Evolutionary conservation across 1,140 invertebrate species (phyloP), one percentile per base, ranked within the genome.

Genomic region (Metaphire vulgaris): DNA sequence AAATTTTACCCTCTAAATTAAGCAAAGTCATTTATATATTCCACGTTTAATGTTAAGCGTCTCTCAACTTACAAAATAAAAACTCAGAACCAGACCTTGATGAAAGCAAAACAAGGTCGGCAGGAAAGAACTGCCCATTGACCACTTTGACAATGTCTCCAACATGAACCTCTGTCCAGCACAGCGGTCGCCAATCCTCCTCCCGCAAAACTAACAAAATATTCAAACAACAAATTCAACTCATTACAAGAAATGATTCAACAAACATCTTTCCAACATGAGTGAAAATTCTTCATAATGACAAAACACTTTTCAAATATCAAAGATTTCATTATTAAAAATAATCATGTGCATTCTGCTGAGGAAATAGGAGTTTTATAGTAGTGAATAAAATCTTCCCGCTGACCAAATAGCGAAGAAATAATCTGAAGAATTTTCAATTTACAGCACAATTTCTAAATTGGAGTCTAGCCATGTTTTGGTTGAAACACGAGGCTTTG

Each of bases 111-210:
- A 99, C 88, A 81, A 98, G 92, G 86, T 99, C 97, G 1, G 97
- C 96, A 14, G 85, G 85, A 74, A 86, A 83, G 69, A 82, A 81
- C 67, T 80, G 79, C 34, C 80, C 80, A 78, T 79, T 83, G 15
- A 76, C 71, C 6, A 99, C 88, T 87, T 98, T 96, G 28, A 99
- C 92, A 75, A 99, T 88, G 86, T 99, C 97, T 0, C 97, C 97
- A 15, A 98, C 96, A 66, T 83, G 73, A 1, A 87, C 80, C 26
- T 98, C 91, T 81, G 93, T 92, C 96, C 96, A 99, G 80, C 92
- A 89, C 1, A 92, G 89, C 82, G 92, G 91, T 81, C 91, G 90
- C 85, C 97, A 98, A 69, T 92, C 89, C 77, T 92, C 91, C 76
- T 90, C 79, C 14, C 82, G 77, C 74, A 84, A 80, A 29, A 84